Evolutionary conservation across 2,888 invertebrate genomes (phyloP).

Genomic region (Rapana venosa): DNA sequence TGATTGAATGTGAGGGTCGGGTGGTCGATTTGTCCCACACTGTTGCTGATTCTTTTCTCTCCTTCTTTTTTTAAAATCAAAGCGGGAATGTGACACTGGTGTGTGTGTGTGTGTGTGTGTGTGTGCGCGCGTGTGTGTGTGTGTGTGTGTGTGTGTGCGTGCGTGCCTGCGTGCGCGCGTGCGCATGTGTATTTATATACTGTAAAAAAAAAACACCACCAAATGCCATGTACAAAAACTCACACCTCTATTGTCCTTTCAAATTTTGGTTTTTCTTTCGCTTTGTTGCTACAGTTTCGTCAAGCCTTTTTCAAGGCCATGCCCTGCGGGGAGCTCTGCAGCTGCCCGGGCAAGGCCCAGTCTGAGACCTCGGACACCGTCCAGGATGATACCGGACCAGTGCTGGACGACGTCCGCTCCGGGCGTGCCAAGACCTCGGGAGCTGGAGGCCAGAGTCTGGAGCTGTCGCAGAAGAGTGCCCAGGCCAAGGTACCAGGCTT

Average conservation of each 20-base stretch:
- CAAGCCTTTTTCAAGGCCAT: background rate
- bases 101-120: background rate
- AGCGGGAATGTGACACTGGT: no score
- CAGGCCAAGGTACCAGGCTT: background rate
- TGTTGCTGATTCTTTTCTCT: no score
- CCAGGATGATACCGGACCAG: background rate
- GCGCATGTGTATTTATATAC: background rate
- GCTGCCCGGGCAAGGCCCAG: background rate
- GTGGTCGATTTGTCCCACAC: no score
- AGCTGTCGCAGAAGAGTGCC: background rate
- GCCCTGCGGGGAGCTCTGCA: background rate
- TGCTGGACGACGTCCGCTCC: background rate
- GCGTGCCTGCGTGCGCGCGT: background rate
- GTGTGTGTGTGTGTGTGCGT: background rate
- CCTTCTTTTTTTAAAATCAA: no score
- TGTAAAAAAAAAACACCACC: background rate
- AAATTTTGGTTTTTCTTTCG: no score
- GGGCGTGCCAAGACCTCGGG: background rate
- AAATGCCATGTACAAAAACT: background rate
- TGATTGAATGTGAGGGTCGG: no score
- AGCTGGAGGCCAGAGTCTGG: background rate
- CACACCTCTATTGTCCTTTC: no score
- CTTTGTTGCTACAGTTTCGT: background rate
- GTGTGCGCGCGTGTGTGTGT: background rate
- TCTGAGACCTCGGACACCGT: background rate